A percentile compares a stretch with the other conserved stretches of the same genome.
phyloP scores from a whole-genome alignment of 1,140 invertebrate species.

The Aporrectodea caliginosa region DNA sequence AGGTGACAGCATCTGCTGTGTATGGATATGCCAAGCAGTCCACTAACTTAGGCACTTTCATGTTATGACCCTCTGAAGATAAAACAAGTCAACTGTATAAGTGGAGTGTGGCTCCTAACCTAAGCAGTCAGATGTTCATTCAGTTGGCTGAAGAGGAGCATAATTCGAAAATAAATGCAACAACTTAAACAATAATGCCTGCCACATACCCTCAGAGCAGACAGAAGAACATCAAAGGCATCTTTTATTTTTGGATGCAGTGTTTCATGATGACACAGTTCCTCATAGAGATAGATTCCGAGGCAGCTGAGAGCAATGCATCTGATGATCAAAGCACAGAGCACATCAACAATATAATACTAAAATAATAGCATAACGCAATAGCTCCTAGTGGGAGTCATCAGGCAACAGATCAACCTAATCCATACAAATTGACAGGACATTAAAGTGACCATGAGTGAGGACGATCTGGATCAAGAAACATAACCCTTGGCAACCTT shows the following conservation, averaged over 20 bases:
- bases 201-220: background rate
- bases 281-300: slow-evolving; percentile 77
- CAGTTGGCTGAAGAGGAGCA: too few relatives aligned
- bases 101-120: too few relatives aligned
- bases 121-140: too few relatives aligned
- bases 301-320: slow-evolving; percentile 84
- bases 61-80: too few relatives aligned
- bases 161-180: too few relatives aligned
- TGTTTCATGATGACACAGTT: slow-evolving; percentile 47
- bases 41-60: too few relatives aligned
- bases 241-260: background rate
- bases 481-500: too few relatives aligned
- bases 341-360: background rate
- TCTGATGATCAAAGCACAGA: slow-evolving; percentile 41
- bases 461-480: background rate
- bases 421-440: background rate
- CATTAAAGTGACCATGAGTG: background rate
- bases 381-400: background rate
- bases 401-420: background rate
- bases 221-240: background rate
- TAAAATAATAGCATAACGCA: background rate
- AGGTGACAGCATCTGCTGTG: too few relatives aligned
- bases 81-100: too few relatives aligned
- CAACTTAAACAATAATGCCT: too few relatives aligned
- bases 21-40: too few relatives aligned